phyloP scores from a whole-genome alignment of 2,113 vertebrate genomes.

The Carassius carassius region DNA sequence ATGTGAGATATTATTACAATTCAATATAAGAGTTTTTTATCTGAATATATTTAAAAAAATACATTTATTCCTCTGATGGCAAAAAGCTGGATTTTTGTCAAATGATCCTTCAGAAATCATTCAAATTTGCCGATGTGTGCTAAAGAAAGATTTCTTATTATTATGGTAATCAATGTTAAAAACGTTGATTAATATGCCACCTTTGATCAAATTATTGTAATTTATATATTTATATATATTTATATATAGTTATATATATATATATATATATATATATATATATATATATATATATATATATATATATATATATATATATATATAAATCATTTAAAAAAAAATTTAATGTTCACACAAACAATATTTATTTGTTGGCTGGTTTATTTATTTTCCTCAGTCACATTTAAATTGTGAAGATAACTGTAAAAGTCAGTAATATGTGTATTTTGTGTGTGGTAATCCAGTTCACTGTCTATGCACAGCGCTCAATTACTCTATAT shows the following conservation, averaged over 20 bases:
- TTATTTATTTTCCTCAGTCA: background rate
- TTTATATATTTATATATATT: no score
- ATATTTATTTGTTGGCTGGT: no score
- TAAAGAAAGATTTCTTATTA: no score
- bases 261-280: no score
- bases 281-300: no score
- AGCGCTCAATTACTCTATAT: constrained; percentile 43
- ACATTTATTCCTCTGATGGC: no score
- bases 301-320: no score
- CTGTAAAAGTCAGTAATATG: background rate
- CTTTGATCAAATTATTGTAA: no score
- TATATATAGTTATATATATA: no score
- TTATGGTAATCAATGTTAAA: background rate
- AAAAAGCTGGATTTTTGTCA: background rate
- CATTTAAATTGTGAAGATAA: background rate
- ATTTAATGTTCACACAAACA: no score
- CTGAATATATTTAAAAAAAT: background rate
- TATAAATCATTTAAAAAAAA: no score
- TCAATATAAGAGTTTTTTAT: background rate
- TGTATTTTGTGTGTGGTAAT: background rate
- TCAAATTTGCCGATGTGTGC: background rate
- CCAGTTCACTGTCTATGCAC: constrained; percentile 26
- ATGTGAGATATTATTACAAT: background rate
- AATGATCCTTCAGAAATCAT: background rate
- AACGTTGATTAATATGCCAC: background rate